A percentile compares a stretch with the other conserved stretches of the same genome.
These are phyloP conservation scores for Rhinoptilus africanus DNA, from an alignment of 2,113 vertebrate genomes.

Conservation along the genomic window DNA sequence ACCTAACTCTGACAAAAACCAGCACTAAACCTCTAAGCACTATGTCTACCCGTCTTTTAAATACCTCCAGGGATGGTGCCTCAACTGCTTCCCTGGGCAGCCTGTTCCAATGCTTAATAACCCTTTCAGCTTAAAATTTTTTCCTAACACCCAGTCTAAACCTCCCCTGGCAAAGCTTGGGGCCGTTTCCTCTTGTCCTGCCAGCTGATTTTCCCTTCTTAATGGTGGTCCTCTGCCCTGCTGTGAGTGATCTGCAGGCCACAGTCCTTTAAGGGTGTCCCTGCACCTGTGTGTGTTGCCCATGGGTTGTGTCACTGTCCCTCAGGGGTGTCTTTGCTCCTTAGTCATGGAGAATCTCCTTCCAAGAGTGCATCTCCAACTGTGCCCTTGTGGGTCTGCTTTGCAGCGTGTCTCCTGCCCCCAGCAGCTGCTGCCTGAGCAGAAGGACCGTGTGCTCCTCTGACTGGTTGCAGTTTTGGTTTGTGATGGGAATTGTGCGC, in stretches of 20 bases:
- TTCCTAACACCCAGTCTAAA: no score
- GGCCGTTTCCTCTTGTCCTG: not conserved
- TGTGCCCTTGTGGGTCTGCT: not conserved
- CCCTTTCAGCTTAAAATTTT: no score
- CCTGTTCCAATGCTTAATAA: no score
- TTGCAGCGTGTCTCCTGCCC: not conserved
- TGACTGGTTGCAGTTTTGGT: not conserved
- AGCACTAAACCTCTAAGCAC: no score
- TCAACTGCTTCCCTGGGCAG: no score
- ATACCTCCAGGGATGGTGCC: no score
- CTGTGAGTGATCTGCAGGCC: not conserved
- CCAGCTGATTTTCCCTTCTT: not conserved
- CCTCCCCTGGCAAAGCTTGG: no score
- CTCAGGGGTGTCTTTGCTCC: not conserved
- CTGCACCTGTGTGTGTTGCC: not conserved
- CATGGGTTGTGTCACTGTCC: accelerated
- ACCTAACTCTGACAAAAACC: no score
- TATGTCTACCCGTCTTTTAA: no score
- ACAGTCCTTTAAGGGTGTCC: not conserved
- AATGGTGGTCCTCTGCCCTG: not conserved
- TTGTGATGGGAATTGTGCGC: not conserved
- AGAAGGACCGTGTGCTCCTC: not conserved
- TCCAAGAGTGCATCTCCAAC: not conserved
- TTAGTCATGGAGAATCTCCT: not conserved
- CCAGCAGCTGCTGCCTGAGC: not conserved